Conservation (phyloP, 64 coral and sea anemone genomes). For the Porites lutea region DNA sequence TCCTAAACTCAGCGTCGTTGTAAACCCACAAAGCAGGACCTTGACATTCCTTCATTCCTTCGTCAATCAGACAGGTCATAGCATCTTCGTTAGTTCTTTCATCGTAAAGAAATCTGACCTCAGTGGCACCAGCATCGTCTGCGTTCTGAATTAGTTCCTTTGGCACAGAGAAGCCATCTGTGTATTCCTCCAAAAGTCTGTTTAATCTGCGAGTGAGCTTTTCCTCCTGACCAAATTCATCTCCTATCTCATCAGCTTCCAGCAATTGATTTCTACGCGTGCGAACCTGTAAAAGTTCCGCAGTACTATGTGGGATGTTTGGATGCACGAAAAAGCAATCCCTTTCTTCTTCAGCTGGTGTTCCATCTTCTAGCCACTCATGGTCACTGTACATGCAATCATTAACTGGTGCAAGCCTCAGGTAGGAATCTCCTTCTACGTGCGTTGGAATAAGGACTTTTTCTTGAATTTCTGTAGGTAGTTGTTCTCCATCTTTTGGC, state of each 20-base stretch:
- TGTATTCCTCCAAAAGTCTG: constrained; percentile 84
- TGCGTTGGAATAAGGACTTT: constrained; percentile 74
- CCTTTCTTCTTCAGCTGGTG: constrained; percentile 54
- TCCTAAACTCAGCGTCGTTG: constrained; percentile 72
- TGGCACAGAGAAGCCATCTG: constrained; percentile 74
- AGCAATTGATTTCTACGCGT: constrained; percentile 68
- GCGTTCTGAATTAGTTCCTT: constrained; percentile 94
- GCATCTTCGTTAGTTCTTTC: constrained; percentile 75
- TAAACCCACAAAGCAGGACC: constrained; percentile 86
- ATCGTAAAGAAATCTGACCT: constrained; percentile 79
- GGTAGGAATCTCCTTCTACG: constrained; percentile 39
- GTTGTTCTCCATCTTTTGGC: background rate
- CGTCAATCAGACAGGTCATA: constrained; percentile 60
- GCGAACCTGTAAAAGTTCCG: constrained; percentile 69
- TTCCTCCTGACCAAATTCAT: constrained; percentile 88
- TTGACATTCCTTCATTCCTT: constrained; percentile 80
- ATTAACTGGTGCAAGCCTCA: constrained; percentile 61
- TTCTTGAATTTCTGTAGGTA: constrained; percentile 14
- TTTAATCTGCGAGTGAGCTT: constrained; percentile 70
- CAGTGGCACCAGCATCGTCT: constrained; percentile 82
- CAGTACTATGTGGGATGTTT: constrained; percentile 58
- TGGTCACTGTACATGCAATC: constrained; percentile 82
- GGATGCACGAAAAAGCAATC: constrained; percentile 69
- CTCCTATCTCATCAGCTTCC: constrained; percentile 73
- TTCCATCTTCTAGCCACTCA: constrained; percentile 63